These are phyloP conservation scores for Netelia inedita DNA, from an alignment of 2,888 invertebrate species.

Conservation along the genomic window DNA sequence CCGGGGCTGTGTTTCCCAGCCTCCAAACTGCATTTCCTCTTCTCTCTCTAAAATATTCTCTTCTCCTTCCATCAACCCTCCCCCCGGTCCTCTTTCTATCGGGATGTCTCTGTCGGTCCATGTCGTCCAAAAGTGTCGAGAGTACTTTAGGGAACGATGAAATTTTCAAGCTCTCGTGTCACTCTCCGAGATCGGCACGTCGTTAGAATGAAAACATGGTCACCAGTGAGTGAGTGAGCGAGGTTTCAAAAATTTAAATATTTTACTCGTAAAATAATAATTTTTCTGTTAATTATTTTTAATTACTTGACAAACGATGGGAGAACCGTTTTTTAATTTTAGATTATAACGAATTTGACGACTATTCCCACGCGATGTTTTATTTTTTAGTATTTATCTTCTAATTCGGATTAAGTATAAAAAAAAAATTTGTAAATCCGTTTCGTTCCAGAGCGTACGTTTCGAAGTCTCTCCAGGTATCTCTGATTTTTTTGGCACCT, in stretches of 20 bases:
- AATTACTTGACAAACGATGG: too few species aligned
- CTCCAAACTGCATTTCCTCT: constrained; percentile 29
- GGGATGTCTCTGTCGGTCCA: neutral
- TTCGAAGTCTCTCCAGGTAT: neutral
- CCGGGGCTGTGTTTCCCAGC: constrained; percentile 32
- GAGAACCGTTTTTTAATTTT: too few species aligned
- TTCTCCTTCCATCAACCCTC: neutral
- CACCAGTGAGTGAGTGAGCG: too few species aligned
- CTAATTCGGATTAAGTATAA: too few species aligned
- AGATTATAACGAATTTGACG: too few species aligned
- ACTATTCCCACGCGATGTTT: too few species aligned
- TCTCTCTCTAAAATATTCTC: constrained; percentile 34
- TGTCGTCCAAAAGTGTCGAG: constrained; percentile 40
- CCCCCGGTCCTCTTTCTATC: neutral
- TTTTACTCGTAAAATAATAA: too few species aligned
- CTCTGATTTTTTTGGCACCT: neutral
- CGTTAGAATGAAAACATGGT: neutral
- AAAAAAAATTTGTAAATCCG: neutral
- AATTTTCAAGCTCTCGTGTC: constrained; percentile 32
- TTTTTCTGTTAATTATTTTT: too few species aligned
- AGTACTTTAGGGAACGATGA: constrained; percentile 38
- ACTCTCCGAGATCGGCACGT: neutral
- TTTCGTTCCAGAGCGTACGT: neutral
- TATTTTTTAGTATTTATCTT: too few species aligned
- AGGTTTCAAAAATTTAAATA: too few species aligned